Base-by-base conservation (phyloP, 2,888 invertebrate species). In the Rhopalosiphum nymphaeae region DNA sequence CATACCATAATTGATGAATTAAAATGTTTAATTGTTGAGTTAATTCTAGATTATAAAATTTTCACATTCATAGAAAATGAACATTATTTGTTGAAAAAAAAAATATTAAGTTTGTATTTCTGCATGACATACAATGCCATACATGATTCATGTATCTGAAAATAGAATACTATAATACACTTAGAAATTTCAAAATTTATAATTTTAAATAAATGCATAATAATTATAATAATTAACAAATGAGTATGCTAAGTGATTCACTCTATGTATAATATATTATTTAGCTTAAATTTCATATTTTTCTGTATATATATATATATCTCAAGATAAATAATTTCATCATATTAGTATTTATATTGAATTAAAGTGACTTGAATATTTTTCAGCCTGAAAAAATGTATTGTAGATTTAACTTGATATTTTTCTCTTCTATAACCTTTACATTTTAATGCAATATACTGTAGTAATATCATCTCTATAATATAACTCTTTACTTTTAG, bases 401-500 rank as follows among this genome's bases (percentile, higher is more conserved):
- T 67, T 46, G 67, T 53, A 42, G 29, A 44, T 91, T 56, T 84
- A 53, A 91, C 42, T 29, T 49, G 42, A 84, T 29, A 46, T 91
- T 53, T 90, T 36, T 78, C 7, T 91, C 36, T 36, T 25, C 7
- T 1, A 29, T 67, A 90, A 25, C 25, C 10, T 67, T 91, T 53
- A 49, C 1, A 36, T 36, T 78, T 36, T 13, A 36, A 36, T 26
- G 44, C 78, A 49, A 49, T 11, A 7, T 29, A 36, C 1, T 3
- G n/a, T 53, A 16, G 21, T 61, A 29, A 49, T 61, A 88, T 42
- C 4, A 53, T 88, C 10, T 53, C 16, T 53, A 21, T 53, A 53
- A 21, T 21, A 53, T 53, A 92, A 88, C 67, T 78, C n/a, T 92
- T 42, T 78, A 53, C n/a, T 78, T 92, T 88, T 87, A 9, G 16